phyloP scores from a whole-genome alignment of 2,797 vertebrate genomes.

The Muscicapa comitata region DNA sequence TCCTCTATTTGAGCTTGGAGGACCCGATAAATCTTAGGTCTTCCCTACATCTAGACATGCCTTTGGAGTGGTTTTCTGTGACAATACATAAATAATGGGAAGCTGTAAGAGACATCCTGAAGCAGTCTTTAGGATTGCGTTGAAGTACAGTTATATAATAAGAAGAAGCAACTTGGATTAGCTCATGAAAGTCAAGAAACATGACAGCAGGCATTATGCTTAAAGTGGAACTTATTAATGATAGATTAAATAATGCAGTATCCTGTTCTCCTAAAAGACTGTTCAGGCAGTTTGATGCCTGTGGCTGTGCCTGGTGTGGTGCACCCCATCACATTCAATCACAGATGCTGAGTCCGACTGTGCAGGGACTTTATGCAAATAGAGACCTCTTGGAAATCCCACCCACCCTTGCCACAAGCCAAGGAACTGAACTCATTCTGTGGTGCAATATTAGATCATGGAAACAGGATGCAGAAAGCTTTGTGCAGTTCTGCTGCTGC shows the following conservation, averaged over 20 bases:
- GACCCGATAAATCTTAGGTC: neutral
- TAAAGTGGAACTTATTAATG: conserved; percentile 29
- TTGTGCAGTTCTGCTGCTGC: neutral
- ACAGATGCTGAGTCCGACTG: neutral
- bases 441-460: neutral
- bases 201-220: conserved; percentile 27
- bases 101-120: neutral
- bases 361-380: neutral
- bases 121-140: neutral
- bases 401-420: neutral
- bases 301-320: neutral
- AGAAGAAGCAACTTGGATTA: neutral
- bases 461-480: neutral
- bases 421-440: neutral
- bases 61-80: neutral
- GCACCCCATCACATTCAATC: neutral
- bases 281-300: neutral
- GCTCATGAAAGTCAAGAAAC: conserved; percentile 5
- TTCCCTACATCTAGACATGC: neutral
- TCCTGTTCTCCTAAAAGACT: neutral
- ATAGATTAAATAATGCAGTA: conserved; percentile 35
- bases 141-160: conserved; percentile 27
- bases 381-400: neutral
- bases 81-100: neutral
- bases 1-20: neutral